A percentile compares a stretch with the other conserved stretches of the same genome.
These are phyloP conservation scores for Typhlichthys eigenmanni DNA, from an alignment of 2,797 vertebrate species.

Conservation along the genomic window DNA sequence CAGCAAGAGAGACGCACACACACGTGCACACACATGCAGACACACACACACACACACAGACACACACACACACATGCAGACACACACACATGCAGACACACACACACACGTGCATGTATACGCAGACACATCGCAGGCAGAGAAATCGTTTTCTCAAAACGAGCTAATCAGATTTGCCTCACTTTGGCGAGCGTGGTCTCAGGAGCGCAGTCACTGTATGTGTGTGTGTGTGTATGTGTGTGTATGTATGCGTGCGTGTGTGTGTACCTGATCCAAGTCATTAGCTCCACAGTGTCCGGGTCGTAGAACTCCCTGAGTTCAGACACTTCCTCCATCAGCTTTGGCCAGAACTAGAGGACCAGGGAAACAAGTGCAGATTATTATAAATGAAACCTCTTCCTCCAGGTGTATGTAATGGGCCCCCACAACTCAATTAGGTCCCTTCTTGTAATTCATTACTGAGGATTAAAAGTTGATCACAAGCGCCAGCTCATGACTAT, in stretches of 20 bases:
- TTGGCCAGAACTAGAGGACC: slow-evolving; percentile 82
- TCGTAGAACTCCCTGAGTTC: slow-evolving; percentile 90
- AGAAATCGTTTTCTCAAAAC: no score
- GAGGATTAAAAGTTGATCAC: no score
- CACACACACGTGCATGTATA: background rate
- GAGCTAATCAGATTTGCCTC: no score
- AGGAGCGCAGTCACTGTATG: background rate
- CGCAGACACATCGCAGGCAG: no score
- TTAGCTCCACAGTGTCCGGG: slow-evolving; percentile 90
- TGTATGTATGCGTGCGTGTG: background rate
- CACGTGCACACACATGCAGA: slow-evolving; percentile 29
- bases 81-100: slow-evolving; percentile 15
- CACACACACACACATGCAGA: slow-evolving; percentile 24
- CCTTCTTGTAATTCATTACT: no score
- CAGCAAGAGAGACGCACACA: slow-evolving; percentile 20
- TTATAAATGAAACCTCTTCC: no score
- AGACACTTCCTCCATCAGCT: slow-evolving; percentile 84
- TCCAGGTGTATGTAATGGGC: no score
- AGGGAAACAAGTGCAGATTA: no score
- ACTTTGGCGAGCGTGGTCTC: background rate
- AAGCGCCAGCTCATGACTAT: background rate
- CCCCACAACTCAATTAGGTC: no score
- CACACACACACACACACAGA: slow-evolving; percentile 32
- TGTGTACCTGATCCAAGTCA: slow-evolving; percentile 88
- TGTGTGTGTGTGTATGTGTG: slow-evolving; percentile 6